These are phyloP conservation scores for Apodemia duryi DNA, from an alignment of 2,888 invertebrate species.

Conservation along the genomic window DNA sequence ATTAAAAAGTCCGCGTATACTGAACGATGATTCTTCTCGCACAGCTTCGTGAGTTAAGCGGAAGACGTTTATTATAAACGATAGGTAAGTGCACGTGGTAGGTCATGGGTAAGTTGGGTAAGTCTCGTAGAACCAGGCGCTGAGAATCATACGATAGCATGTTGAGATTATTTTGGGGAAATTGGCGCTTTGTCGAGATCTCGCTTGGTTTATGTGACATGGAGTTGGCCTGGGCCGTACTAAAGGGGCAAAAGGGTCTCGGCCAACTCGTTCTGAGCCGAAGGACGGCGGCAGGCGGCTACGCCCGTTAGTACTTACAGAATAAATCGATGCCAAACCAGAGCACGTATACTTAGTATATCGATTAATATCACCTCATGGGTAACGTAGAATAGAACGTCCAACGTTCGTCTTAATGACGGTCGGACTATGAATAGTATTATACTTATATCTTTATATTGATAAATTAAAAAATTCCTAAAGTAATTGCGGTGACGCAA, in stretches of 20 bases:
- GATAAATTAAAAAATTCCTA: constrained; percentile 64
- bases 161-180: constrained; percentile 12
- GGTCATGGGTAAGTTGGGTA: constrained; percentile 3
- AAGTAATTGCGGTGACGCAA: constrained; percentile 68
- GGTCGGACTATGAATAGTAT: constrained; percentile 46
- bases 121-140: constrained; percentile 9
- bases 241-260: constrained; percentile 1
- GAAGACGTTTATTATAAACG: constrained; percentile 7
- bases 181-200: constrained; percentile 14
- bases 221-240: constrained; percentile 8
- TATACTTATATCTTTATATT: constrained; percentile 68
- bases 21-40: constrained; percentile 25
- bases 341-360: constrained; percentile 71
- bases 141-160: constrained; percentile 7
- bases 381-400: constrained; percentile 58
- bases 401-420: constrained; percentile 40
- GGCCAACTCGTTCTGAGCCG: constrained; percentile 8
- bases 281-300: constrained; percentile 34
- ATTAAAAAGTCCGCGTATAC: constrained; percentile 26
- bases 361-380: constrained; percentile 67
- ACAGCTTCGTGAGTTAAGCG: constrained; percentile 19
- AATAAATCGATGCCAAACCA: constrained; percentile 73
- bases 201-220: constrained; percentile 9
- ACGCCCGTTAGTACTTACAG: constrained; percentile 46
- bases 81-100: constrained; percentile 6